These are phyloP conservation scores for Meles meles DNA, from an alignment of 2,113 vertebrate genomes.

Conservation along the genomic window DNA sequence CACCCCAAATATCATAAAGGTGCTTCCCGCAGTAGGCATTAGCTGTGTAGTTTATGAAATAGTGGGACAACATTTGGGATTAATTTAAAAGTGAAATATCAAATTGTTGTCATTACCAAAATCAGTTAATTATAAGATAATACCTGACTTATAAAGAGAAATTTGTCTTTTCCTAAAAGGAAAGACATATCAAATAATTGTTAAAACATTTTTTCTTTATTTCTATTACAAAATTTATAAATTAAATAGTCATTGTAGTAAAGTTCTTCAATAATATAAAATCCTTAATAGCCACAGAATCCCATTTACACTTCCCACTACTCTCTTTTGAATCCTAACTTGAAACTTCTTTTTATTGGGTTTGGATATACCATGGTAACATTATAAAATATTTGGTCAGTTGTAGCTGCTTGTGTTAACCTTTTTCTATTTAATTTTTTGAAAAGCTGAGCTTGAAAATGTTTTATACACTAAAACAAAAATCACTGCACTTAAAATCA, in stretches of 20 bases:
- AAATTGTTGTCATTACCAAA: slow-evolving; percentile 10
- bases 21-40: slow-evolving; percentile 93
- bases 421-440: not conserved
- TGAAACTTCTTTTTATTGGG: not conserved
- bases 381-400: not conserved
- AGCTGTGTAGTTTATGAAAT: slow-evolving; percentile 92
- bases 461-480: slow-evolving; percentile 15
- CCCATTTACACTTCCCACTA: not conserved
- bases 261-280: slow-evolving; percentile 35
- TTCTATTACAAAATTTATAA: slow-evolving; percentile 21
- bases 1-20: slow-evolving; percentile 93
- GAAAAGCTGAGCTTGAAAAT: not conserved
- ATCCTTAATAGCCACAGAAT: not conserved
- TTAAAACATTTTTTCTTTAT: slow-evolving; percentile 61
- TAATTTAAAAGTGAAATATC: slow-evolving; percentile 80
- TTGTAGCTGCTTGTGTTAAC: not conserved
- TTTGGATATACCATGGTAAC: not conserved
- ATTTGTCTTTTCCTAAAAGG: slow-evolving; percentile 42
- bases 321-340: not conserved
- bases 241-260: slow-evolving; percentile 40
- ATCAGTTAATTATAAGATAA: slow-evolving; percentile 48
- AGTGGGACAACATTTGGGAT: slow-evolving; percentile 86
- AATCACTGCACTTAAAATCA: slow-evolving; percentile 35
- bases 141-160: slow-evolving; percentile 57
- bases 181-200: slow-evolving; percentile 62